Evolutionary conservation across 2,888 invertebrate species (phyloP), one percentile per base, ranked within the genome.

Genomic region (Microctonus brassicae): DNA sequence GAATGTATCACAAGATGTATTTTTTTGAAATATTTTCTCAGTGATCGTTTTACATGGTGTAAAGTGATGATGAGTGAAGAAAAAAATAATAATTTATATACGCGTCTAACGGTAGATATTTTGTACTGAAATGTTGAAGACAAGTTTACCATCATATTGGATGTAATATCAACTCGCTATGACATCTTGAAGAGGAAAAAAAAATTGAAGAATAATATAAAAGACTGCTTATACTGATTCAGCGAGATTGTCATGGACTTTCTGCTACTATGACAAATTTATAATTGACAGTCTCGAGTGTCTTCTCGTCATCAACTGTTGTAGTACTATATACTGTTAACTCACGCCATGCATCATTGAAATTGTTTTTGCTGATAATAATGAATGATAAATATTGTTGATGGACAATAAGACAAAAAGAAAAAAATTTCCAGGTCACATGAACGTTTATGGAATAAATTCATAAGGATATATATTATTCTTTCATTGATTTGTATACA

Each of bases 181-280:
- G 80, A 82, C 81, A 78, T 73, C 67, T 73, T 17, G 26, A 26
- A 74, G 74, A 9, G 79, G 77, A 81, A 77, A 73, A 74, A 77
- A 77, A 74, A 75, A 77, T 70, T 71, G 70, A 39, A 72, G 77
- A 34, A 52, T 66, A 60, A 67, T 33, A 34, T 20, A 57, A 58
- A 69, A 57, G 42, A 66, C 55, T 33, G 81, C 81, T 75, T n/a
- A n/a, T 76, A 80, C 79, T 79, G 82, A 85, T 79, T 86, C 86
- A 86, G 86, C 86, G 78, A 75, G 26, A 53, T 26, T 17, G 82
- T 84, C 67, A 34, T 66, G 73, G 69, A 73, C 66, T 73, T 70
- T 76, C 63, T 47, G 47, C 67, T 33, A 53, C 66, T 33, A 53
- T 63, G 58, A 55, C 60, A 70, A 47, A 72, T 74, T 74, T 76